Evolutionary conservation across 2,113 vertebrate species (phyloP).

Genomic region (Hiodon alosoides): DNA sequence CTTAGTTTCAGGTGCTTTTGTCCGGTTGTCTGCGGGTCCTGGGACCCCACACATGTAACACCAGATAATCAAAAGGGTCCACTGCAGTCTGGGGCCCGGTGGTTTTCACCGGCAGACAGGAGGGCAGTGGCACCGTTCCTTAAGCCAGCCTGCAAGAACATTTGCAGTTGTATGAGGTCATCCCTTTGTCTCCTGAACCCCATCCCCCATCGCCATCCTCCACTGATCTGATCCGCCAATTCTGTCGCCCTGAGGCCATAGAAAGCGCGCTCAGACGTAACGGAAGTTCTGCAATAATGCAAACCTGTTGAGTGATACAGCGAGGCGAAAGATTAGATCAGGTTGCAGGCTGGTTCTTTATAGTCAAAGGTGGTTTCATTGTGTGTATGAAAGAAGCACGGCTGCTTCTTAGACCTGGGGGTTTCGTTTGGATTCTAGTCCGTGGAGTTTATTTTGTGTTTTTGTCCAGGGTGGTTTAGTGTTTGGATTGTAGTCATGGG

Average conservation of each 20-base stretch:
- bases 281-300: slow-evolving; percentile 57
- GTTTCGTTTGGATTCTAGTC: slow-evolving; percentile 30
- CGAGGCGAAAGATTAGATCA: slow-evolving; percentile 38
- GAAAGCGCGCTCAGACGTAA: slow-evolving; percentile 39
- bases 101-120: not conserved
- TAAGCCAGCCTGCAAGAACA: slow-evolving; percentile 39
- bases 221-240: slow-evolving; percentile 18
- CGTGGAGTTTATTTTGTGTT: slow-evolving; percentile 21
- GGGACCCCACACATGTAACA: not conserved
- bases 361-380: slow-evolving; percentile 45
- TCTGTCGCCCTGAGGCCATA: slow-evolving; percentile 40
- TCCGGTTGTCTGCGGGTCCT: not conserved
- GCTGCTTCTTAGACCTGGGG: slow-evolving; percentile 23
- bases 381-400: slow-evolving; percentile 36
- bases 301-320: slow-evolving; percentile 53
- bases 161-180: slow-evolving; percentile 54
- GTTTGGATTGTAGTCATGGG: too few relatives aligned
- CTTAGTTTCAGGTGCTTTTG: not conserved
- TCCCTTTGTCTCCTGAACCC: slow-evolving; percentile 39
- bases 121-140: slow-evolving; percentile 27
- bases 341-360: slow-evolving; percentile 44
- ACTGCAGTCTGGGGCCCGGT: not conserved
- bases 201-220: slow-evolving; percentile 6
- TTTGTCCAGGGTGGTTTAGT: too few relatives aligned
- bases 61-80: not conserved